phyloP scores from a whole-genome alignment of 1,140 invertebrate species.

The Drosophila punjabiensis region DNA sequence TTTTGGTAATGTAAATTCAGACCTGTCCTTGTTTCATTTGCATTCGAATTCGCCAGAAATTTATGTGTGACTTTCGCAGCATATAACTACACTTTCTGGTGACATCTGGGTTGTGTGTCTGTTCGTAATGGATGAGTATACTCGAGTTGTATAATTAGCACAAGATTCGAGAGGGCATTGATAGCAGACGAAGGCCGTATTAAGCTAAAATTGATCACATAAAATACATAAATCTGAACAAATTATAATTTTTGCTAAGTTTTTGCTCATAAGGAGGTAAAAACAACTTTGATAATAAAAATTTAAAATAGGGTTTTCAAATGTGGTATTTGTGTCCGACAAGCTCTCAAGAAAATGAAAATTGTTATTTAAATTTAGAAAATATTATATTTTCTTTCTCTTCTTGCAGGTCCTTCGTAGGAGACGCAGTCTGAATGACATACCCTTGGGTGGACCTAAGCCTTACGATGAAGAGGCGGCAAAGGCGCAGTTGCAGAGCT shows the following conservation, averaged over 20 bases:
- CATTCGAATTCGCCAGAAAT: constrained; percentile 53
- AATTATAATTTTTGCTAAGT: neutral
- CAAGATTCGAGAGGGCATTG: constrained; percentile 11
- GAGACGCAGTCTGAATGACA: constrained; percentile 53
- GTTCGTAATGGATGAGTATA: constrained; percentile 38
- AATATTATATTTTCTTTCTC: neutral
- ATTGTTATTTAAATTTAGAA: neutral
- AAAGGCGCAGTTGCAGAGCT: constrained; percentile 54
- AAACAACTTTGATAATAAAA: too few relatives aligned
- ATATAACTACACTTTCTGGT: constrained; percentile 5
- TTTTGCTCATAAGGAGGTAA: neutral
- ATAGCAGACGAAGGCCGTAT: neutral
- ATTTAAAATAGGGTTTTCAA: neutral
- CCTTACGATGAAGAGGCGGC: constrained; percentile 66
- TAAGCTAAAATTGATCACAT: too few relatives aligned
- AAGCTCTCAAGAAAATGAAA: neutral
- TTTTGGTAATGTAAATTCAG: constrained; percentile 65
- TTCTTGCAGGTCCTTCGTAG: constrained; percentile 47
- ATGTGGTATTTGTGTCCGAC: neutral
- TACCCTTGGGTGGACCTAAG: constrained; percentile 39
- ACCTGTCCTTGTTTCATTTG: constrained; percentile 61
- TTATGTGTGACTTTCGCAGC: constrained; percentile 40
- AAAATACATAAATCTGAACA: neutral
- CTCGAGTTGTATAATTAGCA: constrained; percentile 42
- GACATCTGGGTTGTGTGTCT: constrained; percentile 32